Base-by-base conservation (phyloP, 2,888 invertebrate species). In the Carabus problematicus region DNA sequence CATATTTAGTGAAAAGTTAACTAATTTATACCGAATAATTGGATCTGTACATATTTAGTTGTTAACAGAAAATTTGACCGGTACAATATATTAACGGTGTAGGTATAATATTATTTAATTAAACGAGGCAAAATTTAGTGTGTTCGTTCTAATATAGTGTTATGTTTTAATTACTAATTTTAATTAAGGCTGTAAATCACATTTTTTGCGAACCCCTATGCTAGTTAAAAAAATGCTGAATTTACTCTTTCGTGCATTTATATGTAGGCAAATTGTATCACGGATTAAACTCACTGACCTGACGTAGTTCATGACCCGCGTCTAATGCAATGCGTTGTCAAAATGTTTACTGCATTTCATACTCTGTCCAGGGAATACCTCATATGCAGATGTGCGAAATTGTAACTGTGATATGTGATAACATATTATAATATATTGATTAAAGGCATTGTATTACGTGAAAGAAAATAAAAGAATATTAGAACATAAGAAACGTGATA, bases 261-360 rank as follows among this genome's bases (percentile, higher is more conserved):
- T 16, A 29, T 16, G 43, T 42, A 60, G 54, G 19, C 42, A 40
- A 41, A 42, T 16, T 49, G 47, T 47, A 61, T 42, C 16, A 62
- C 40, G 54, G 42, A 54, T 55, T 63, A 41, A 42, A 54, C 54
- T 42, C 63, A 55, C 16, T 64, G 63, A 64, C 63, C 63, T 55
- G 41, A 19, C 41, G 52, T 16, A 52, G 54, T 64, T 54, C 63
- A 64, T 64, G 40, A 14, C 8, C 54, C 42, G 54, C 14, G 19
- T 11, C 63, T 64, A 64, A 64, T 64, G 42, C 54, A 12, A 56
- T 56, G 29, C 29, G 12, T n/a, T 18, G 19, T 16, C 29, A 18
- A 16, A 19, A 11, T 54, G 54, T 54, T 54, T 52, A 6, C 3
- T 54, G n/a, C 18, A 54, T 54, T 16, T n/a, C 11, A 19, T 54